These are phyloP conservation scores for Equus quagga DNA, from an alignment of 2,113 vertebrate species.

Conservation along the genomic window DNA sequence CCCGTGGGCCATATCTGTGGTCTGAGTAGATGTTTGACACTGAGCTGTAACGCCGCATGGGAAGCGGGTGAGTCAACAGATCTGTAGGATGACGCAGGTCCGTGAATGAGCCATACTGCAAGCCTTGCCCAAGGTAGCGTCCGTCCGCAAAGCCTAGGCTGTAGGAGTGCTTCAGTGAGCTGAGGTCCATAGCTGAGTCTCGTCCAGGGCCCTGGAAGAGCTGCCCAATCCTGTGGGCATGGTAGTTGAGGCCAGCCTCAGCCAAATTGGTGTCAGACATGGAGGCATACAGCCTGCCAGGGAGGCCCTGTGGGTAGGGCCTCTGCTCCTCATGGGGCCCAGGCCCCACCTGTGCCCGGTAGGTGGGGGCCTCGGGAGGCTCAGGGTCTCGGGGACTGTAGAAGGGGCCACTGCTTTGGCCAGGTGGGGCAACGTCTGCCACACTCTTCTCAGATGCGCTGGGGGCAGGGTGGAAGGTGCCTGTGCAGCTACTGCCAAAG, in stretches of 20 bases:
- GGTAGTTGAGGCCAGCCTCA: slow-evolving; percentile 91
- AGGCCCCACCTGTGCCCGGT: slow-evolving; percentile 88
- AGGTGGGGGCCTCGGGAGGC: slow-evolving; percentile 87
- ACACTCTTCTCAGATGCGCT: slow-evolving; percentile 90
- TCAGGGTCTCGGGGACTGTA: slow-evolving; percentile 89
- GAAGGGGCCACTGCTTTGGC: slow-evolving; percentile 84
- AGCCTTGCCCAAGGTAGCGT: slow-evolving; percentile 93
- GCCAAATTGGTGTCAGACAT: slow-evolving; percentile 97
- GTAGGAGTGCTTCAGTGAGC: slow-evolving; percentile 94
- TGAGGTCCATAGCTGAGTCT: slow-evolving; percentile 93
- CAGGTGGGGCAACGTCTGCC: slow-evolving; percentile 75
- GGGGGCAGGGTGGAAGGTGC: slow-evolving; percentile 92
- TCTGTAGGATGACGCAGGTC: slow-evolving; percentile 96
- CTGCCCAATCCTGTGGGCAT: slow-evolving; percentile 90
- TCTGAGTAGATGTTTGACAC: slow-evolving; percentile 98
- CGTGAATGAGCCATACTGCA: slow-evolving; percentile 97
- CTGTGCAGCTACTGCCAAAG: slow-evolving; percentile 94
- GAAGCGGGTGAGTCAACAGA: slow-evolving; percentile 90
- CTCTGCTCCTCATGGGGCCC: slow-evolving; percentile 89
- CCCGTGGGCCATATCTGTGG: slow-evolving; percentile 90
- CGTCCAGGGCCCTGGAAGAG: slow-evolving; percentile 88
- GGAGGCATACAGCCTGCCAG: slow-evolving; percentile 94
- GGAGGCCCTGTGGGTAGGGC: slow-evolving; percentile 86
- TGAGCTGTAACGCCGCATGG: slow-evolving; percentile 96
- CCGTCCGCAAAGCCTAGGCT: slow-evolving; percentile 89